phyloP scores from a whole-genome alignment of 2,888 invertebrate species.

The Melanchra persicariae region DNA sequence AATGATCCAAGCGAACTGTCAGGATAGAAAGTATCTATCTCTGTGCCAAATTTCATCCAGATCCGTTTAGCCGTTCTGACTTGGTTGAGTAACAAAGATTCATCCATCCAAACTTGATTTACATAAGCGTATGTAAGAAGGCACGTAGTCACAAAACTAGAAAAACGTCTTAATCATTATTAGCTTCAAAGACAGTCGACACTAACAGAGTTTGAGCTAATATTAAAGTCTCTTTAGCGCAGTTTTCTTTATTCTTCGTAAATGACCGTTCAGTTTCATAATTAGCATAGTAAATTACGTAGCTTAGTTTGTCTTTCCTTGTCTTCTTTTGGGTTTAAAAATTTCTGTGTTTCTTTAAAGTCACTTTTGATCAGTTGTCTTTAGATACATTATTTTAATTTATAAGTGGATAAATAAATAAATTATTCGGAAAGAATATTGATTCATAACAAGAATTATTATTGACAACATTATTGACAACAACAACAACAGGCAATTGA shows the following conservation, averaged over 20 bases:
- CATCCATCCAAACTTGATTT: too few relatives aligned
- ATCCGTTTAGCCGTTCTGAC: too few relatives aligned
- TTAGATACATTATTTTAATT: background rate
- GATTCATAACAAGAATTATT: too few relatives aligned
- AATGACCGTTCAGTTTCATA: slow-evolving; percentile 20
- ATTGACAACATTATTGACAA: background rate
- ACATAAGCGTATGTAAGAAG: too few relatives aligned
- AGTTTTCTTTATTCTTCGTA: slow-evolving; percentile 13
- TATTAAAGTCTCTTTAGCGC: slow-evolving; percentile 13
- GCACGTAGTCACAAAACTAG: background rate
- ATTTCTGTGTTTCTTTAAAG: slow-evolving; percentile 5
- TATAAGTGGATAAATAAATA: background rate
- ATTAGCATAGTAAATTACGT: slow-evolving; percentile 39
- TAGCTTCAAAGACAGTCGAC: background rate
- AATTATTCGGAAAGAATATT: background rate
- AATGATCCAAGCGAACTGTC: too few relatives aligned
- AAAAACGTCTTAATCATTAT: background rate
- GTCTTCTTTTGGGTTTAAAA: background rate
- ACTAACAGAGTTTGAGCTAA: background rate
- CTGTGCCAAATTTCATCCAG: too few relatives aligned
- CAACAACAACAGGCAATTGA: too few relatives aligned
- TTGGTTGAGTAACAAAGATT: too few relatives aligned
- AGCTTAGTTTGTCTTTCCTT: background rate
- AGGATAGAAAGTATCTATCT: too few relatives aligned
- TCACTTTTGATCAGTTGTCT: background rate